Percentiles rank a stretch among this genome's conserved stretches.
phyloP scores from a whole-genome alignment of 2,113 vertebrate genomes.

The Leptobrachium leishanense region DNA sequence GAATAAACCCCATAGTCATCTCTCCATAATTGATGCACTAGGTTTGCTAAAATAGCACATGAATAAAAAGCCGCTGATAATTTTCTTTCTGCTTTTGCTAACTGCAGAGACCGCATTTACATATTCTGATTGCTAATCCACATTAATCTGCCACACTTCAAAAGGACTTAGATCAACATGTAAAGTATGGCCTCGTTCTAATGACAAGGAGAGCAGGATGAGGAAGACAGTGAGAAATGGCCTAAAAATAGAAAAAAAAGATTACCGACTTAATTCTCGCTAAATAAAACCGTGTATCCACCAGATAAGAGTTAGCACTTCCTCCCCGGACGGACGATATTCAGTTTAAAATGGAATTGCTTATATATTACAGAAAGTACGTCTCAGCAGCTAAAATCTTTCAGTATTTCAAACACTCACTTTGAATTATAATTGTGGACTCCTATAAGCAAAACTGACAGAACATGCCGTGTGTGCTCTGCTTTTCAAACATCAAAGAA shows the following conservation, averaged over 20 bases:
- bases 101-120: conserved; percentile 20
- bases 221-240: conserved; percentile 24
- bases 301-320: conserved; percentile 10
- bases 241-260: conserved; percentile 30
- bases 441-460: background rate
- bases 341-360: background rate
- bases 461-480: background rate
- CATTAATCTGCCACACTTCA: conserved; percentile 42
- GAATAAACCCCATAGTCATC: too few species aligned
- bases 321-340: background rate
- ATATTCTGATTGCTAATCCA: conserved; percentile 42
- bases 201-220: background rate
- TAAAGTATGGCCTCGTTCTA: conserved; percentile 30
- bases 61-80: too few species aligned
- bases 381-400: background rate
- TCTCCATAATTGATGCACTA: too few species aligned
- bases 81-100: too few species aligned
- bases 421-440: background rate
- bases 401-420: too few species aligned
- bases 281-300: background rate
- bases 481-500: too few species aligned
- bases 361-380: background rate
- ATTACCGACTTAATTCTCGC: background rate
- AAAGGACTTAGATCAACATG: conserved; percentile 36
- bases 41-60: too few species aligned